phyloP scores from a whole-genome alignment of 2,797 vertebrate genomes.

The Diceros bicornis region DNA sequence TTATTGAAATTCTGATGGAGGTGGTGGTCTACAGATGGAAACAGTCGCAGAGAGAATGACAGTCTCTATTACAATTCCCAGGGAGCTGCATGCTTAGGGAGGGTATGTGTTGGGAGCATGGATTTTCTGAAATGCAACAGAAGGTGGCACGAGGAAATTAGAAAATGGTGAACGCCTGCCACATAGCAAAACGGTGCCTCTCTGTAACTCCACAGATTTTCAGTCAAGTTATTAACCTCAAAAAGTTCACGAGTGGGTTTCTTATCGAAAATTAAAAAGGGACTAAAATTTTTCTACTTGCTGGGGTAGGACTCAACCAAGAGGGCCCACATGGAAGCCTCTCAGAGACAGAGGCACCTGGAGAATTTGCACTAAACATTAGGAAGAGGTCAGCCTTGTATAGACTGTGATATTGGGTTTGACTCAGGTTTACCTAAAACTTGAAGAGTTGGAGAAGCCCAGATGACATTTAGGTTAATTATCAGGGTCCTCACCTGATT shows the following conservation, averaged over 20 bases:
- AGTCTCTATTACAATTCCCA: background rate
- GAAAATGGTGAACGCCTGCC: background rate
- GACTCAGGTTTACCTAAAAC: background rate
- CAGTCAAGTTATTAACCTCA: background rate
- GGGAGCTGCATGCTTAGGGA: background rate
- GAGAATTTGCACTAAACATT: background rate
- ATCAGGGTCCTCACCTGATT: background rate
- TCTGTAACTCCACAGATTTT: background rate
- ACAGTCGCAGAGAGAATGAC: background rate
- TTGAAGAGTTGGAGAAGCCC: background rate
- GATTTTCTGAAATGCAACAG: background rate
- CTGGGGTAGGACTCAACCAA: background rate
- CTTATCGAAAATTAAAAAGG: background rate
- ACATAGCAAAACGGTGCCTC: background rate
- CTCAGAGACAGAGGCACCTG: background rate
- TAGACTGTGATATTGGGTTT: background rate
- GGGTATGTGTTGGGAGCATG: background rate
- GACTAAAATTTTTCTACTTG: background rate
- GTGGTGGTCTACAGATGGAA: background rate
- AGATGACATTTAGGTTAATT: background rate
- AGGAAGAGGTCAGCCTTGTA: background rate
- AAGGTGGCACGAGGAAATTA: background rate
- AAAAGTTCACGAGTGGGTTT: background rate
- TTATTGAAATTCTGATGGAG: constrained; percentile 1
- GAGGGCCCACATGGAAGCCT: background rate